Evolutionary conservation across 2,113 vertebrate genomes (phyloP).

Genomic region (Anhinga rufa): DNA sequence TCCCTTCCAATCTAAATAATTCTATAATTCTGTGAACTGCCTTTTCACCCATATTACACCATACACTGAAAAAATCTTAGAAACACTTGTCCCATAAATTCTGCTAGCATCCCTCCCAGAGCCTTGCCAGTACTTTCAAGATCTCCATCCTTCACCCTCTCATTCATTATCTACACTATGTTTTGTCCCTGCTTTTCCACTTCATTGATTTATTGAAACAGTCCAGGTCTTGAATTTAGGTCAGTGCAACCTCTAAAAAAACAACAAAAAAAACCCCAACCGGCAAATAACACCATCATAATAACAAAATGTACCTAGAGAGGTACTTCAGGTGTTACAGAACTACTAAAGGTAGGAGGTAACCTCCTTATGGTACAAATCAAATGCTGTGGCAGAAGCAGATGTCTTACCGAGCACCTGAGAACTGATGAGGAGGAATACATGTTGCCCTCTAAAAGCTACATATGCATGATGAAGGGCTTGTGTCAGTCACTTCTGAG

Average conservation of each 20-base stretch:
- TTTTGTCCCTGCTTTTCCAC: neutral
- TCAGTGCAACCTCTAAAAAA: neutral
- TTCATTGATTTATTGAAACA: neutral
- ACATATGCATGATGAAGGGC: neutral
- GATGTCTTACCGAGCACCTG: neutral
- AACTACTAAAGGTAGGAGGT: neutral
- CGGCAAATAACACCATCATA: neutral
- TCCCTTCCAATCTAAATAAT: no score
- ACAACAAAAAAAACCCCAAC: neutral
- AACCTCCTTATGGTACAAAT: neutral
- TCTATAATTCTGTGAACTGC: neutral
- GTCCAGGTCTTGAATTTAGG: neutral
- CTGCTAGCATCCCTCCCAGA: neutral
- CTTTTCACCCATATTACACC: neutral
- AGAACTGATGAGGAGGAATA: neutral
- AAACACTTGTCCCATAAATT: neutral
- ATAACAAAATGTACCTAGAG: neutral
- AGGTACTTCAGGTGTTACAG: neutral
- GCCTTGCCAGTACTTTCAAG: neutral
- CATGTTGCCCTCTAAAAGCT: neutral
- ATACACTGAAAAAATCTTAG: neutral
- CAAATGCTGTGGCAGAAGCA: neutral
- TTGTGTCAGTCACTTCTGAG: neutral
- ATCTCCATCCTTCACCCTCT: neutral
- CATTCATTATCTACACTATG: neutral